phyloP scores from a whole-genome alignment of 2,797 vertebrate species.

The Muscicapa striata region DNA sequence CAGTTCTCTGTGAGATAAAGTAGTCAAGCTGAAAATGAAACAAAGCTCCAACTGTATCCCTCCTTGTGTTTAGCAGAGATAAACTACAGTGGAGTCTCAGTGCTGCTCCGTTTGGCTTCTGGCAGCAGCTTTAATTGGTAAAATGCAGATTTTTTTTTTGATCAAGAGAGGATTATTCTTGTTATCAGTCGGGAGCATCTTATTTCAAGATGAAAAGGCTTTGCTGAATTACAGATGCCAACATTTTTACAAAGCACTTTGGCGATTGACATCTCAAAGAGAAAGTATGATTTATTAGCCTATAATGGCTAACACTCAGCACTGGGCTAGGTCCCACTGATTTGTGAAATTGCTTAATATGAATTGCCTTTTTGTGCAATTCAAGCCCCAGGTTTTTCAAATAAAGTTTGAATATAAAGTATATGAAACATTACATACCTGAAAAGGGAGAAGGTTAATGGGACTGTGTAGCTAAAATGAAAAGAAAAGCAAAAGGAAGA shows the following conservation, averaged over 20 bases:
- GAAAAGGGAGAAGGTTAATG: slow-evolving; percentile 47
- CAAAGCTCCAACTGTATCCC: slow-evolving; percentile 78
- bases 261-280: slow-evolving; percentile 93
- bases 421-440: slow-evolving; percentile 43
- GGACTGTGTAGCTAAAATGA: slow-evolving; percentile 23
- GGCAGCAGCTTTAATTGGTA: slow-evolving; percentile 97
- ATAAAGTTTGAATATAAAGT: slow-evolving; percentile 75
- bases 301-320: slow-evolving; percentile 90
- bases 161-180: slow-evolving; percentile 96
- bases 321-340: slow-evolving; percentile 86
- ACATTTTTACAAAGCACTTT: slow-evolving; percentile 87
- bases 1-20: slow-evolving; percentile 79
- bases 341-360: slow-evolving; percentile 93
- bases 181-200: slow-evolving; percentile 98
- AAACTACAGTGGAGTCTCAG: slow-evolving; percentile 85
- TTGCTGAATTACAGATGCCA: slow-evolving; percentile 94
- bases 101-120: slow-evolving; percentile 85
- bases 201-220: slow-evolving; percentile 98
- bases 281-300: slow-evolving; percentile 98
- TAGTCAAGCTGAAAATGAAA: slow-evolving; percentile 79
- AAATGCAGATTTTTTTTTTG: slow-evolving; percentile 97
- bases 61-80: slow-evolving; percentile 91
- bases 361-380: slow-evolving; percentile 78
- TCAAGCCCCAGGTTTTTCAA: slow-evolving; percentile 76
- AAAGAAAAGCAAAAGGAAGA: neutral